Base-by-base conservation (phyloP, 2,888 invertebrate species). In the Diaprepes abbreviatus region DNA sequence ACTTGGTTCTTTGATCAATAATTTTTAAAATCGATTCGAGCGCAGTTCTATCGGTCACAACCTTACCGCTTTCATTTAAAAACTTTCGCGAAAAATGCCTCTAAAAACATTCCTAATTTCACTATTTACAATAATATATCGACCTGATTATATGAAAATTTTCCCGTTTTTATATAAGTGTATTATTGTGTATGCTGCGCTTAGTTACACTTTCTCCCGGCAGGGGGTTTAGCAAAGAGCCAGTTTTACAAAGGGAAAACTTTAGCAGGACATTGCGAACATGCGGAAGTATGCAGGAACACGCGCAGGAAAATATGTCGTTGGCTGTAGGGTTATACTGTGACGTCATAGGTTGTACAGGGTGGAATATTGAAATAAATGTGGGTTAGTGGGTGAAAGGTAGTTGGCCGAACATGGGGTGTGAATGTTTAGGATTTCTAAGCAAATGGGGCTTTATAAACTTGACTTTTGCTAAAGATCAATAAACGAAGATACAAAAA, bases 11-110 rank as follows among this genome's bases (percentile, higher is more conserved):
- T 71, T 74, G 77, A 82, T 81, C 81, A 79, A 82, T 82, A 81
- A 77, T 79, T 81, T 81, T 80, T 80, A 77, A 74, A 78, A 82
- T 82, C 82, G 81, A 82, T 82, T 76, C 58, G 71, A 78, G 76
- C 78, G 77, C 79, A 74, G 43, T 48, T 4, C 24, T 24, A 14
- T 17, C 31, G 19, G 60, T 38, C 60, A 31, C 36, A 45, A 54
- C 28, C 45, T 21, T 21, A 45, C 21, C 5, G 12, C 24, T 24
- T 45, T 4, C 17, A 12, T 1, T 21, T 19, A 21, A 17, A 36
- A 54, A 19, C n/a, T 2, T 1, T 40, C n/a, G 1, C 9, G n/a
- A 12, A 43, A 59, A 40, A 50, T 21, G 14, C 12, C 48, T 19
- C 9, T 45, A 21, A 50, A 60, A 48, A 35, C 48, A 31, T n/a